phyloP scores from a whole-genome alignment of 1,140 invertebrate species.

The Nebria ingens region DNA sequence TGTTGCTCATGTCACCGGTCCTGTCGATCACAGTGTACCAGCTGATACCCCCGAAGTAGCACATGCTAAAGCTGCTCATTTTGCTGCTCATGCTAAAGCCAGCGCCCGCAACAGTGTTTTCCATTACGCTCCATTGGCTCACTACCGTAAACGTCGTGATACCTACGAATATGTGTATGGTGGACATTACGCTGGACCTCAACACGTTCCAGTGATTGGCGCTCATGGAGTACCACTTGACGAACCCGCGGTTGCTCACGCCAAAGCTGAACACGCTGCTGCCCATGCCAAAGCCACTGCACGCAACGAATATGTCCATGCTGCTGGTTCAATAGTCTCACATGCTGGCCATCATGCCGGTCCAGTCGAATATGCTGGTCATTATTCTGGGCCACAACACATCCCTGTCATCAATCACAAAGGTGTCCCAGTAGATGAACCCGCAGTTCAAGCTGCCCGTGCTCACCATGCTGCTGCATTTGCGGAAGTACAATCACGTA shows the following conservation, averaged over 20 bases:
- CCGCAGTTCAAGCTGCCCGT: conserved; percentile 44
- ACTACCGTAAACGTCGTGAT: no score
- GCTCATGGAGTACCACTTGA: no score
- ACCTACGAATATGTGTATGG: no score
- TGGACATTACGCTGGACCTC: no score
- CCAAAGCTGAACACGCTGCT: no score
- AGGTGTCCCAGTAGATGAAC: conserved; percentile 42
- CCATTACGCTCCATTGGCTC: no score
- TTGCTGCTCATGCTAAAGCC: conserved; percentile 37
- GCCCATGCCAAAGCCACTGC: conserved; percentile 30
- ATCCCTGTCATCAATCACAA: conserved; percentile 30
- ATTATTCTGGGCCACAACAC: conserved; percentile 9
- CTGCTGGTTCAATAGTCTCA: no score
- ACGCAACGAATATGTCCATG: no score
- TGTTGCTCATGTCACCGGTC: conserved; percentile 8
- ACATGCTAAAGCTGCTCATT: conserved; percentile 17
- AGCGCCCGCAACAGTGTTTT: no score
- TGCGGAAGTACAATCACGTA: conserved; percentile 11
- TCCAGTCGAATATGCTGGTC: not conserved
- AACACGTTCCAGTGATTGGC: no score
- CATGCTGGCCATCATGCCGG: no score
- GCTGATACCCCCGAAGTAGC: conserved; percentile 38
- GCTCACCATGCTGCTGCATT: conserved; percentile 40
- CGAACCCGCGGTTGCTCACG: no score
- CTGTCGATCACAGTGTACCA: conserved; percentile 39